Percentiles rank a stretch among this genome's conserved stretches.
Conservation (phyloP, 2,797 vertebrate species). For the Moxostoma hubbsi region DNA sequence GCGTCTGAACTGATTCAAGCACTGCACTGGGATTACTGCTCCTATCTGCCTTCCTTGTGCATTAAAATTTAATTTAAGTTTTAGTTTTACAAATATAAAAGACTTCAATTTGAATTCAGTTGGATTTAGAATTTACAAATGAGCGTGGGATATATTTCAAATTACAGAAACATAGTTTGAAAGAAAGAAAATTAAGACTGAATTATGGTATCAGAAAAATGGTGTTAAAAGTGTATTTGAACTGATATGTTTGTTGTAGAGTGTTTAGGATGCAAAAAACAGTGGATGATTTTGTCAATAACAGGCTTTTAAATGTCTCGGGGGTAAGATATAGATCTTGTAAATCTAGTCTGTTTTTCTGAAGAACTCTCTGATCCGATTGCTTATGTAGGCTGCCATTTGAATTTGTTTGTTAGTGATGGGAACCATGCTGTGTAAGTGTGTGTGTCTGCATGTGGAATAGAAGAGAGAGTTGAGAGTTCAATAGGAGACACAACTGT, state of each 20-base stretch:
- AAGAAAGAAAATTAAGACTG: background rate
- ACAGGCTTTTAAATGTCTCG: background rate
- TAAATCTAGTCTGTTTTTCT: background rate
- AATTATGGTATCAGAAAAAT: background rate
- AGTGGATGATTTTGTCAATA: no score
- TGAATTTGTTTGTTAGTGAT: constrained; percentile 72
- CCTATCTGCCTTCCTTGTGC: background rate
- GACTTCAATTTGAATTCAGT: background rate
- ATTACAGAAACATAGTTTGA: background rate
- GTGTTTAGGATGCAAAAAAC: no score
- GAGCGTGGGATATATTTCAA: background rate
- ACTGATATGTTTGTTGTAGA: background rate
- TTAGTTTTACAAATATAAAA: background rate
- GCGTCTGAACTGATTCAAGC: background rate
- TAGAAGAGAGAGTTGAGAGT: constrained; percentile 2
- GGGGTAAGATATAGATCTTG: background rate
- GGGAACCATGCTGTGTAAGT: constrained; percentile 62
- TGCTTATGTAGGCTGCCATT: constrained; percentile 56
- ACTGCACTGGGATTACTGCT: no score
- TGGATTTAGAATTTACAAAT: background rate
- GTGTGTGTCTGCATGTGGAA: background rate
- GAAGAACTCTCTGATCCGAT: constrained; percentile 62
- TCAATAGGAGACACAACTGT: background rate
- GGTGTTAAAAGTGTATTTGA: no score
- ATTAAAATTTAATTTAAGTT: background rate